Percentiles rank a stretch among this genome's conserved stretches.
These are phyloP conservation scores for Staurois parvus DNA, from an alignment of 2,797 vertebrate genomes.

Conservation along the genomic window DNA sequence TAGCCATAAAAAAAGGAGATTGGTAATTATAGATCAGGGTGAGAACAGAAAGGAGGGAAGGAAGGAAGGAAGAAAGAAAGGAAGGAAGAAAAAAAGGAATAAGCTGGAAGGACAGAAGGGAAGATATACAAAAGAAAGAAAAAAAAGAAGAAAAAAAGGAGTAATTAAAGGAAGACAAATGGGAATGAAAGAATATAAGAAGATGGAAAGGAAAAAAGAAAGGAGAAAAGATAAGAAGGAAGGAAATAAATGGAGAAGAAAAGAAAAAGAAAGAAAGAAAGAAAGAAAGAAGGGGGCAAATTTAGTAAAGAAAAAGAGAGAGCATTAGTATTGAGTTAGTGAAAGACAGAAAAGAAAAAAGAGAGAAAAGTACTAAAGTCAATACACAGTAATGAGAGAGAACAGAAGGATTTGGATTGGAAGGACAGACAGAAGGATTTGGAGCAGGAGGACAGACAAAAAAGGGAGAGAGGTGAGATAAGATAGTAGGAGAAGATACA, in stretches of 20 bases:
- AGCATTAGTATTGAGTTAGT: too few species aligned
- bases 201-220: background rate
- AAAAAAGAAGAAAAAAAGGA: background rate
- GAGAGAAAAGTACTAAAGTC: background rate
- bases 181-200: too few species aligned
- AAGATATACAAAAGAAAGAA: background rate
- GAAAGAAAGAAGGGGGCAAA: background rate
- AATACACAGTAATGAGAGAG: background rate
- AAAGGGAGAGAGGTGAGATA: background rate
- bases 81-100: background rate
- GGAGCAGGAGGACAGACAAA: background rate
- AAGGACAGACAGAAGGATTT: background rate
- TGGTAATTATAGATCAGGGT: too few species aligned
- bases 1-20: background rate
- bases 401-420: background rate
- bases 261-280: background rate
- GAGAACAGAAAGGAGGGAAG: background rate
- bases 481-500: slow-evolving; percentile 43
- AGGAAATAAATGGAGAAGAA: background rate
- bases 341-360: background rate
- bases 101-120: background rate
- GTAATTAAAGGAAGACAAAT: background rate
- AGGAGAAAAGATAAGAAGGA: background rate
- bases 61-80: background rate
- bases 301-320: too few species aligned